Evolutionary conservation across 2,113 vertebrate genomes (phyloP).

Genomic region (Pollachius pollachius): DNA sequence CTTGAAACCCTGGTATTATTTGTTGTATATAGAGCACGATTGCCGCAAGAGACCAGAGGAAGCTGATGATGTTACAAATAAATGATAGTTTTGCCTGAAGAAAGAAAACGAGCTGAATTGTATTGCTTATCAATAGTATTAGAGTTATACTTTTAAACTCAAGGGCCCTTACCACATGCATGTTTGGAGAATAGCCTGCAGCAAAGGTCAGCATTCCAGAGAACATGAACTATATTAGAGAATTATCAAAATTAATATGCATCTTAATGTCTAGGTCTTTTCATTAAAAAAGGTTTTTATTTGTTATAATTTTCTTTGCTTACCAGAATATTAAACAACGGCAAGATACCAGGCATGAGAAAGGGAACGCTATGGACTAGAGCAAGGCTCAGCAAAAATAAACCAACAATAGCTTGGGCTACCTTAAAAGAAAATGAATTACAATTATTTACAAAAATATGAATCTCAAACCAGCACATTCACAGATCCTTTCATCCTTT

Average conservation of each 20-base stretch:
- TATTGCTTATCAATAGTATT: not conserved
- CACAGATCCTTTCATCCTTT: too few species aligned
- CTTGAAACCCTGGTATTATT: too few species aligned
- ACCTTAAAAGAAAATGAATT: constrained; percentile 42
- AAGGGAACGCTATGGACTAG: not conserved
- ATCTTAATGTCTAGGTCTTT: not conserved
- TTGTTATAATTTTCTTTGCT: constrained; percentile 5
- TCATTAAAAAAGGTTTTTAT: not conserved
- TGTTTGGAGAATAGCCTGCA: constrained; percentile 61
- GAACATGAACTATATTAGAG: constrained; percentile 57
- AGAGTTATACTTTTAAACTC: not conserved
- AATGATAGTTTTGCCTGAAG: not conserved
- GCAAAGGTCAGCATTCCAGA: constrained; percentile 59
- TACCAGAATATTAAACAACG: constrained; percentile 47
- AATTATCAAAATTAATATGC: not conserved
- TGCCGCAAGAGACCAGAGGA: not conserved
- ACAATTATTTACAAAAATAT: too few species aligned
- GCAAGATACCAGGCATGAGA: too few species aligned
- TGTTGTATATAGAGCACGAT: not conserved
- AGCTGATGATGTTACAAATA: not conserved
- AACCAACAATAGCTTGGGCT: constrained; percentile 56
- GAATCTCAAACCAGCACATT: not conserved
- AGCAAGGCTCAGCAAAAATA: constrained; percentile 57
- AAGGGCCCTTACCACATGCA: constrained; percentile 59
- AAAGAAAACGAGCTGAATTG: not conserved